Conservation (phyloP, 2,113 vertebrate species). For the Nymphicus hollandicus region DNA sequence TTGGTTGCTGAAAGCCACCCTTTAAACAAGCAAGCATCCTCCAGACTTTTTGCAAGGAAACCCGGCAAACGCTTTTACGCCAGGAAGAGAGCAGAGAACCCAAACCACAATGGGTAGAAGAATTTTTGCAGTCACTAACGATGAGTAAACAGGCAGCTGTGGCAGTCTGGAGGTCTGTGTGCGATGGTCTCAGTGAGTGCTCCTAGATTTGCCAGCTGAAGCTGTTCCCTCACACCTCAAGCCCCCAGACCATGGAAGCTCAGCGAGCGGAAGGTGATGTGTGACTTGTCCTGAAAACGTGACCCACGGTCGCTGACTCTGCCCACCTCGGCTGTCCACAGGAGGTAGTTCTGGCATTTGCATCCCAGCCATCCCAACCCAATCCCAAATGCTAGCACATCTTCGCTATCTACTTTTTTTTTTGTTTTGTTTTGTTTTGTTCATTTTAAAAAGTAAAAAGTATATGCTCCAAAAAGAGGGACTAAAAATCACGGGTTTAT, state of each 20-base stretch:
- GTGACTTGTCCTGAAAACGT: not conserved
- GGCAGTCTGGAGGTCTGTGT: not conserved
- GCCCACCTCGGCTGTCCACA: not conserved
- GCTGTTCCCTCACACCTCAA: not conserved
- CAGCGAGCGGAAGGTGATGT: not conserved
- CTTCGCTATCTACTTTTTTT: conserved; percentile 13
- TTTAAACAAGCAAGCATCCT: not conserved
- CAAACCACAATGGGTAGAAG: fast-evolving
- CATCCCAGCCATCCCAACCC: conserved; percentile 38
- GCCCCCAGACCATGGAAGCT: not conserved
- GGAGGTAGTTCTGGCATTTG: conserved; percentile 70
- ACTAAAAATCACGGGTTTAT: conserved; percentile 33
- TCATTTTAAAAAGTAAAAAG: conserved; percentile 47
- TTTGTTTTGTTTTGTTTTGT: not conserved
- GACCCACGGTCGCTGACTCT: not conserved
- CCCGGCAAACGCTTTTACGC: not conserved
- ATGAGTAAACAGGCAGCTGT: not conserved
- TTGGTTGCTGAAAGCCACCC: not conserved
- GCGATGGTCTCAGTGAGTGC: not conserved
- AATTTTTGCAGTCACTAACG: not conserved
- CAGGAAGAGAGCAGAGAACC: not conserved
- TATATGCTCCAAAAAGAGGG: conserved; percentile 53
- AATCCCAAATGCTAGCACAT: conserved; percentile 41
- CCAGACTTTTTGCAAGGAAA: not conserved
- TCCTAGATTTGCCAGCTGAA: not conserved